A percentile compares a stretch with the other conserved stretches of the same genome.
Conservation (phyloP, 2,797 vertebrate genomes). For the Rhinatrema bivittatum region DNA sequence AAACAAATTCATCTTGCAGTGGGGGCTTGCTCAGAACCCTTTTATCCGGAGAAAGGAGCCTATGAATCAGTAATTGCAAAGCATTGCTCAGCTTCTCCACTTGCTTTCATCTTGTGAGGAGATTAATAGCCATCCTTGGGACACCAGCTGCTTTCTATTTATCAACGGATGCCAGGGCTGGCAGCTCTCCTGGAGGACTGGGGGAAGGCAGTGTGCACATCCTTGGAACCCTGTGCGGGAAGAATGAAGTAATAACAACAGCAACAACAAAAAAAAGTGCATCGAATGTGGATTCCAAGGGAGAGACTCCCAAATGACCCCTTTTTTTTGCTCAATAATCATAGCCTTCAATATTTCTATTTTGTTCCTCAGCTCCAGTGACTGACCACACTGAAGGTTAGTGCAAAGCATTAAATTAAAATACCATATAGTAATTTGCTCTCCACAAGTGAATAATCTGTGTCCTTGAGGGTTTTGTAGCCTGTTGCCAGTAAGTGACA, state of each 20-base stretch:
- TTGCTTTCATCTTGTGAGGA: conserved; percentile 35
- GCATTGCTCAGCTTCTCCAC: conserved; percentile 12
- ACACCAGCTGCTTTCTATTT: conserved; percentile 40
- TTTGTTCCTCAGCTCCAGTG: background rate
- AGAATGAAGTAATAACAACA: background rate
- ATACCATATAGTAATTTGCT: too few species aligned
- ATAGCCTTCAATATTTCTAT: background rate
- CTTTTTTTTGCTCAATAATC: background rate
- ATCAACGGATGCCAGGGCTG: conserved; percentile 30
- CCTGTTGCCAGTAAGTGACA: too few species aligned
- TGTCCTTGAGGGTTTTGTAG: too few species aligned
- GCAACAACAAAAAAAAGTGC: too few species aligned
- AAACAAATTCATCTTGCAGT: conserved; percentile 19
- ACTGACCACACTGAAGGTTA: background rate
- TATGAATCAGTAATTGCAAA: conserved; percentile 42
- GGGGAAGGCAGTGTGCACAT: background rate
- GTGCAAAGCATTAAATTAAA: accelerated
- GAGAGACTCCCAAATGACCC: background rate
- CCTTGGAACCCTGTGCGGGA: background rate
- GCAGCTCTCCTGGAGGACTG: conserved; percentile 10
- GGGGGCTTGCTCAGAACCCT: conserved; percentile 9
- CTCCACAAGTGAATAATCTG: too few species aligned
- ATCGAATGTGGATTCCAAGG: background rate
- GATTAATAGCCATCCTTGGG: conserved; percentile 47
- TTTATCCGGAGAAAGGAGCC: conserved; percentile 15